These are phyloP conservation scores for Sebastes matsubarae DNA, from an alignment of 2,797 vertebrate genomes.

Conservation along the genomic window DNA sequence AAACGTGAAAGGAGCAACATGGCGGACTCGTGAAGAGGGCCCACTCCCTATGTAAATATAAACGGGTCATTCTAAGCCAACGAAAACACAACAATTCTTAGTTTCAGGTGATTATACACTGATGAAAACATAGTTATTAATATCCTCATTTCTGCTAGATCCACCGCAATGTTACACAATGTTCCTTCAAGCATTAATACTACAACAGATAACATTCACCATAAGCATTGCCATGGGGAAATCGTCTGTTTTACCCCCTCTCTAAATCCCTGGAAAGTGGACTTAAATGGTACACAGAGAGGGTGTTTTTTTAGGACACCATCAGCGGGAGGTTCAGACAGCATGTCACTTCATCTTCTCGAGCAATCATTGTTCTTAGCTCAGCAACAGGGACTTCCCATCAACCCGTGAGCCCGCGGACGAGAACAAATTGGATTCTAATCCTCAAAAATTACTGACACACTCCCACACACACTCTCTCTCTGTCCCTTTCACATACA, in stretches of 20 bases:
- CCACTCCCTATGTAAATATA: too few species aligned
- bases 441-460: constrained; percentile 53
- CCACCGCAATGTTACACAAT: too few species aligned
- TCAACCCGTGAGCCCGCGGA: constrained; percentile 32
- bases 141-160: too few species aligned
- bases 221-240: neutral
- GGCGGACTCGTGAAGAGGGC: too few species aligned
- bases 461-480: neutral
- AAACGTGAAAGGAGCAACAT: too few species aligned
- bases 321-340: constrained; percentile 28
- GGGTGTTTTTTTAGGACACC: constrained; percentile 45
- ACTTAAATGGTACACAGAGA: constrained; percentile 14
- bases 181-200: neutral
- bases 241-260: constrained; percentile 2
- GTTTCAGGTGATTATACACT: too few species aligned
- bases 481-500: constrained; percentile 7
- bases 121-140: too few species aligned
- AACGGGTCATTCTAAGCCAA: too few species aligned
- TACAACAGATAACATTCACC: neutral
- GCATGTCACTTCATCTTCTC: constrained; percentile 53
- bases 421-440: constrained; percentile 65
- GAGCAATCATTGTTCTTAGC: constrained; percentile 53
- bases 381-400: constrained; percentile 34
- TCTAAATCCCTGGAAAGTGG: constrained; percentile 29
- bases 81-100: too few species aligned